These are phyloP conservation scores for Apotomis capreana DNA, from an alignment of 2,888 invertebrate species.

Conservation along the genomic window DNA sequence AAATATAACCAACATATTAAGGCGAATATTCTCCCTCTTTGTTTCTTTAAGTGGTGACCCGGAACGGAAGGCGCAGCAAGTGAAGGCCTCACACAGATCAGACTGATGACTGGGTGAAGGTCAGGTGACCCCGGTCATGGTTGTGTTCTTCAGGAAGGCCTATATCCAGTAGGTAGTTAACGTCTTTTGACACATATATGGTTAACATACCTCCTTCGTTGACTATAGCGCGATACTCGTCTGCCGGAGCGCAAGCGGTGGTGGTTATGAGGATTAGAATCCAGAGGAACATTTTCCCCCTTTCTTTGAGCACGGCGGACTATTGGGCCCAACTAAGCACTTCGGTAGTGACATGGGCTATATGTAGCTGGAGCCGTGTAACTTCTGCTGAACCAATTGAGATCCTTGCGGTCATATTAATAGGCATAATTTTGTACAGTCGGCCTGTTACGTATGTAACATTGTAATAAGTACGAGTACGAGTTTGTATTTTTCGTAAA, in stretches of 20 bases:
- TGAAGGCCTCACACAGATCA: too few species aligned
- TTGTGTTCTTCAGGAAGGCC: too few species aligned
- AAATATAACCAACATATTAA: too few species aligned
- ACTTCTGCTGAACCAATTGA: conserved; percentile 74
- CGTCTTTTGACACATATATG: neutral
- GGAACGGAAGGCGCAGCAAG: too few species aligned
- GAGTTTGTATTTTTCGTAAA: too few species aligned
- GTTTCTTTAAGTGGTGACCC: too few species aligned
- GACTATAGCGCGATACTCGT: conserved; percentile 61
- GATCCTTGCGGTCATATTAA: conserved; percentile 66
- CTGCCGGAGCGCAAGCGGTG: conserved; percentile 55
- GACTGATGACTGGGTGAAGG: too few species aligned
- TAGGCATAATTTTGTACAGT: conserved; percentile 68
- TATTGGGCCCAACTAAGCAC: conserved; percentile 55
- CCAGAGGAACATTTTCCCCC: conserved; percentile 56
- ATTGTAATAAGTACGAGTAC: conserved; percentile 17
- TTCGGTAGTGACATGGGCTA: conserved; percentile 62
- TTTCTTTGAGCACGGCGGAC: conserved; percentile 34
- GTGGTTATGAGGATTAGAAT: conserved; percentile 53
- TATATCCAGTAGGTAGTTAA: too few species aligned
- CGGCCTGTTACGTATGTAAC: conserved; percentile 41
- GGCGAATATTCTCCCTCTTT: too few species aligned
- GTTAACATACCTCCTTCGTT: conserved; percentile 61
- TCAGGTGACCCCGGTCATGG: too few species aligned
- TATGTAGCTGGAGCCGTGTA: conserved; percentile 63